Evolutionary conservation across 2,888 invertebrate genomes (phyloP).

Genomic region (Tetramorium bicarinatum): DNA sequence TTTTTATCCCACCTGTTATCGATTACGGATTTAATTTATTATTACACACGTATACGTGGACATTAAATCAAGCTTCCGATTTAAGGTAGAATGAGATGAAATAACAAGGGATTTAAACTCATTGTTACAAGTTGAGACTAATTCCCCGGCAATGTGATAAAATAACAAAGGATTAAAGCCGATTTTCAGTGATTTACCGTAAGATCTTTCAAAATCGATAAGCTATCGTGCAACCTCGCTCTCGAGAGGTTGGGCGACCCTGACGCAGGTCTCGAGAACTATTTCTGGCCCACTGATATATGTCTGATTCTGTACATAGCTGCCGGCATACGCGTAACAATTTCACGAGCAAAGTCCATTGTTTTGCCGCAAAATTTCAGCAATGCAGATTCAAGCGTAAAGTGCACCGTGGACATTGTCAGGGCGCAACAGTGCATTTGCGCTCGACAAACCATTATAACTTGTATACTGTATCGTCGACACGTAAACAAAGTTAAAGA

Average conservation of each 20-base stretch:
- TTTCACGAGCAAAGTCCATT: conserved; percentile 32
- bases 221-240: conserved; percentile 4
- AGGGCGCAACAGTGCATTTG: neutral
- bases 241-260: conserved; percentile 74
- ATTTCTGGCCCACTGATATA: conserved; percentile 69
- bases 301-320: conserved; percentile 35
- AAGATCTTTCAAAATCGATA: conserved; percentile 32
- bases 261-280: conserved; percentile 69
- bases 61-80: conserved; percentile 5
- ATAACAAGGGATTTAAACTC: neutral
- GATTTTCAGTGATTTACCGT: conserved; percentile 11
- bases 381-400: neutral
- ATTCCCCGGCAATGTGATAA: neutral
- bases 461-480: neutral
- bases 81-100: neutral
- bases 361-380: conserved; percentile 38
- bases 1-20: neutral
- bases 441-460: neutral
- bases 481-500: conserved; percentile 20
- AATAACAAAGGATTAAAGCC: neutral
- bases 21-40: neutral
- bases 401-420: neutral
- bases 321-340: conserved; percentile 26
- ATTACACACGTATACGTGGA: neutral
- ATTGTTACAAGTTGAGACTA: neutral